Base-by-base conservation (phyloP, 2,113 vertebrate genomes). In the Coptodon bakossiorum region DNA sequence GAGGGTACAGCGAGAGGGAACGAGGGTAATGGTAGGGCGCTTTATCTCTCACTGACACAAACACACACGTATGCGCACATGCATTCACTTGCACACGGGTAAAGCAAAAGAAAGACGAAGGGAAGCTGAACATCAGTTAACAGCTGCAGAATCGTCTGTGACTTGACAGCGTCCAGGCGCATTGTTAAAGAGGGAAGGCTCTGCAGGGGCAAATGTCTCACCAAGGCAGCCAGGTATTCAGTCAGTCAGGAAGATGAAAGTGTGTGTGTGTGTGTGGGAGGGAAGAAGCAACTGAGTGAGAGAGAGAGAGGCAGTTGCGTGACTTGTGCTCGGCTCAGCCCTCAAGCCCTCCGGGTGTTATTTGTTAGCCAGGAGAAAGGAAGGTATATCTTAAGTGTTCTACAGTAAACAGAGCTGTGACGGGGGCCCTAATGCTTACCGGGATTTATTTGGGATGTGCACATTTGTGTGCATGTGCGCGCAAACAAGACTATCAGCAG, bases 311-410 rank as follows among this genome's bases (percentile, higher is more conserved):
- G 85, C 76, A 27, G 71, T 97, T 97, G 96, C 94, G 95, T 97
- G 96, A 97, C 95, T 96, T 87, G 88, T 88, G 87, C 86, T 95
- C 91, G 93, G 92, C 95, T 95, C 89, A 90, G 91, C 90, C 88
- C 86, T 89, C 73, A 50, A 83, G 83, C 81, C 93, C 93, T 92
- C 27, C 84, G 83, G 94, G 94, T 91, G 68, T 90, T 88, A 92
- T 94, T 95, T 96, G 95, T 96, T 94, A 93, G 90, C 93, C 88
- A 93, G 91, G 92, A 95, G 91, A 95, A 95, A 94, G 89, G 90
- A 94, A 66, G 93, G 93, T 95, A 90, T 94, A 94, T 93, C 91
- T 92, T 91, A 95, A 95, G 95, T 95, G 91, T 95, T 95, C 85
- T 83, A 90, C 91, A 87, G 94, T 95, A 95, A 95, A 96, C 94